A percentile compares a stretch with the other conserved stretches of the same genome.
Conservation (phyloP, 64 coral and sea anemone genomes). For the Dendronephthya gigantea region DNA sequence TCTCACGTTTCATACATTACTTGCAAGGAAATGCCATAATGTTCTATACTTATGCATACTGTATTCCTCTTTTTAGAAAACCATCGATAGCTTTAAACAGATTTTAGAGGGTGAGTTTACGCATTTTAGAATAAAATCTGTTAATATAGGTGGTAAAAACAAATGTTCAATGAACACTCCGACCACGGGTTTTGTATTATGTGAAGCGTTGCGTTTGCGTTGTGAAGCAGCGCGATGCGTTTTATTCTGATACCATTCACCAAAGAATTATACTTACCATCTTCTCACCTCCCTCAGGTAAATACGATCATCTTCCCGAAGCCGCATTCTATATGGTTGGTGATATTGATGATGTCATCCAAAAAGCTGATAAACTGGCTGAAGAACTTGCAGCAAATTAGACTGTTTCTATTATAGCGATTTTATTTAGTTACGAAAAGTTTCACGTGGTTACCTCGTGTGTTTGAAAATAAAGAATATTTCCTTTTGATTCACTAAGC, state of each 20-base stretch:
- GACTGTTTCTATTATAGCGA: conserved; percentile 1
- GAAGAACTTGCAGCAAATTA: conserved; percentile 37
- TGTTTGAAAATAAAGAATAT: background rate
- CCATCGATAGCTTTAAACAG: background rate
- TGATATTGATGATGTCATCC: background rate
- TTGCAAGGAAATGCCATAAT: no score
- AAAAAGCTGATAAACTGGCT: conserved; percentile 50
- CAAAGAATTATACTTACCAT: background rate
- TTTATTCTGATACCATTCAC: no score
- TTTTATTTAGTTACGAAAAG: background rate
- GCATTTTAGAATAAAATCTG: background rate
- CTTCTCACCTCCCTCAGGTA: conserved; percentile 46
- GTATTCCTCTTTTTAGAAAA: background rate
- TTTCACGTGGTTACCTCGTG: background rate
- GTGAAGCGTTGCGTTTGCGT: no score
- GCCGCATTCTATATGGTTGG: conserved; percentile 3
- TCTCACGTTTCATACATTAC: no score
- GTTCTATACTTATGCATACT: no score
- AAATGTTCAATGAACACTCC: no score
- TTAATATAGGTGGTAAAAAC: no score
- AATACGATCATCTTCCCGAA: conserved; percentile 20
- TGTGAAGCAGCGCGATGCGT: no score
- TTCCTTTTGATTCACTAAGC: background rate
- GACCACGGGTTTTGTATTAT: no score
- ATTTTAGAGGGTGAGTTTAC: background rate